Evolutionary conservation across 2,888 invertebrate genomes (phyloP).

Genomic region (Eristalis tenax): DNA sequence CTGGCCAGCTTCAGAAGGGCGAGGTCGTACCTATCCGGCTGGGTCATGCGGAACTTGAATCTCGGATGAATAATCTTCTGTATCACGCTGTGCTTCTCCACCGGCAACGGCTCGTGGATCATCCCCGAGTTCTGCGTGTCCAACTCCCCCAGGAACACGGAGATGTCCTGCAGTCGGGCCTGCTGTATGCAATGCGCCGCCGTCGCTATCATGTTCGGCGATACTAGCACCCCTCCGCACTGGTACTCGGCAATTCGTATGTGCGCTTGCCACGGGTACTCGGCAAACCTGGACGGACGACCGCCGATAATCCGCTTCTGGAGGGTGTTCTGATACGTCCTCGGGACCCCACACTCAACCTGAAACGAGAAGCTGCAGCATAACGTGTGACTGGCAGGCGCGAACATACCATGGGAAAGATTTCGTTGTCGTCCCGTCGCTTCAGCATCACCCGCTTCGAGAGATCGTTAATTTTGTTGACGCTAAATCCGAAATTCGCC

Average conservation of each 20-base stretch:
- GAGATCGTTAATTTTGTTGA: slow-evolving; percentile 75
- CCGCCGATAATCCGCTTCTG: slow-evolving; percentile 92
- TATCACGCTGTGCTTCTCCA: slow-evolving; percentile 86
- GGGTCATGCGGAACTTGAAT: slow-evolving; percentile 90
- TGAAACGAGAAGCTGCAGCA: slow-evolving; percentile 73
- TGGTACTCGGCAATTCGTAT: slow-evolving; percentile 91
- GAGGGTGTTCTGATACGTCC: slow-evolving; percentile 82
- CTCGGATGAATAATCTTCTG: slow-evolving; percentile 90
- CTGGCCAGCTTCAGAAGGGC: slow-evolving; percentile 88
- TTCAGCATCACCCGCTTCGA: slow-evolving; percentile 79
- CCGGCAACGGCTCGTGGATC: slow-evolving; percentile 85
- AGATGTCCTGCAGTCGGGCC: slow-evolving; percentile 87
- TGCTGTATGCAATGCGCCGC: slow-evolving; percentile 92
- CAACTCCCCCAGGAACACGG: slow-evolving; percentile 90
- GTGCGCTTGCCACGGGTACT: slow-evolving; percentile 94
- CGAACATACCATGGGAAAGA: slow-evolving; percentile 74
- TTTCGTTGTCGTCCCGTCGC: slow-evolving; percentile 79
- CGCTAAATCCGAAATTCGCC: slow-evolving; percentile 76
- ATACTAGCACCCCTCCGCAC: slow-evolving; percentile 91
- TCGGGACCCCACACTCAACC: slow-evolving; percentile 86
- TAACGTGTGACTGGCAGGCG: no score
- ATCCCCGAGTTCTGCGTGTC: slow-evolving; percentile 88
- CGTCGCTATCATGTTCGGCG: slow-evolving; percentile 87
- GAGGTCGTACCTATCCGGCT: slow-evolving; percentile 91
- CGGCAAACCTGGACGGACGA: slow-evolving; percentile 86